Evolutionary conservation across 2,113 vertebrate genomes (phyloP).

Genomic region (Oryzias celebensis): DNA sequence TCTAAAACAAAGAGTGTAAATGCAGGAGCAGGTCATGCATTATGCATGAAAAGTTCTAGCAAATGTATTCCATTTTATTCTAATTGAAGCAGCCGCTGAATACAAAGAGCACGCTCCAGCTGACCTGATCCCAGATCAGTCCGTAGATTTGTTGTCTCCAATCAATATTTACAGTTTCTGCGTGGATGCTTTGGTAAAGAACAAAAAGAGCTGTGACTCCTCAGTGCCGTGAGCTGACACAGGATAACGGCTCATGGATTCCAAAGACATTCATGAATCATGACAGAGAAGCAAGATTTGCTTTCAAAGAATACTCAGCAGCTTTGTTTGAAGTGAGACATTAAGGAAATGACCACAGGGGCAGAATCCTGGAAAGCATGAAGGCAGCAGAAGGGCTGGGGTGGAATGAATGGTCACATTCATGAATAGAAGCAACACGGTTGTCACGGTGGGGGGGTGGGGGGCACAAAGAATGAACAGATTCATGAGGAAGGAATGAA

Average conservation of each 20-base stretch:
- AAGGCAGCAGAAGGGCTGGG: constrained; percentile 4
- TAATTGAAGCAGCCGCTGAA: constrained; percentile 59
- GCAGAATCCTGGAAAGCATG: neutral
- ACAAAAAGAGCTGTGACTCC: constrained; percentile 16
- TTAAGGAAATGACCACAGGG: neutral
- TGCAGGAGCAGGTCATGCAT: constrained; percentile 42
- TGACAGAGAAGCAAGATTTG: constrained; percentile 8
- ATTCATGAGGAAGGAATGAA: constrained; percentile 3
- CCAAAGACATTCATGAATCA: neutral
- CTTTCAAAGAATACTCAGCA: neutral
- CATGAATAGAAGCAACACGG: constrained; percentile 25
- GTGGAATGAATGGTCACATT: constrained; percentile 5
- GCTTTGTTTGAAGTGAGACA: neutral
- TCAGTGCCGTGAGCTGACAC: neutral
- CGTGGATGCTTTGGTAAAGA: constrained; percentile 27
- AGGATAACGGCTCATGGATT: constrained; percentile 13
- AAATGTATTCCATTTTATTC: constrained; percentile 58
- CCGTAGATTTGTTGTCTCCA: constrained; percentile 47
- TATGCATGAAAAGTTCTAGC: constrained; percentile 58
- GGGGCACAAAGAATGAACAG: constrained; percentile 20
- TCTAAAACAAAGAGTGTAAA: constrained; percentile 44
- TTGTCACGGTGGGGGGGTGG: neutral
- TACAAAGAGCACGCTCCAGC: constrained; percentile 56
- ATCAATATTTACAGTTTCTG: constrained; percentile 67
- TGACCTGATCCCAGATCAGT: constrained; percentile 56